Evolutionary conservation across 2,888 invertebrate species (phyloP), one percentile per base, ranked within the genome.

Genomic region (Ischnus inquisitorius): DNA sequence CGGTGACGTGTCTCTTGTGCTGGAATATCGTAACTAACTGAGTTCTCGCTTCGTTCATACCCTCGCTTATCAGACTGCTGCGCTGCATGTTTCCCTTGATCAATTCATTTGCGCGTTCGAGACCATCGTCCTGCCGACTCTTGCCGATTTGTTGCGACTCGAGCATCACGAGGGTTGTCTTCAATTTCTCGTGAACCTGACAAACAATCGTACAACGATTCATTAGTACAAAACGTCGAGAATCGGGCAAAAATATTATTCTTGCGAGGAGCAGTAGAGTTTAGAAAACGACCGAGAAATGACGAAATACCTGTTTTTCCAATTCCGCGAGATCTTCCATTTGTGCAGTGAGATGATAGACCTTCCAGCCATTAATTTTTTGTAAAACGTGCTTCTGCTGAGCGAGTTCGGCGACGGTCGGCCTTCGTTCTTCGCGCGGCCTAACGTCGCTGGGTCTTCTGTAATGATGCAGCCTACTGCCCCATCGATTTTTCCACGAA

Each of bases 301-400:
- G 1, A n/a, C 28, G 14, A 28, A 74, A 68, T 87, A 93, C 93
- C 87, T 92, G 91, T 87, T 93, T 93, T 74, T 93, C 93, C 79
- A 92, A 86, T 65, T 93, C 92, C 2, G 93, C 98, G 95, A 98
- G 94, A 93, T 98, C 98, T 91, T 98, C 98, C 96, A 99, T 97
- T 94, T 98, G 98, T 60, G 98, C 96, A 51, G 97, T 97, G 88
- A 99, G 95, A 93, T 98, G 98, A 94, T 97, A 96, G 83, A 99
- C 95, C 94, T 98, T 99, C 99, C 99, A 99, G 0, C 99, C 99
- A 88, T 97, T 97, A 19, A 98, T 96, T 94, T 97, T 98, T 90
- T 97, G 97, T 87, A 97, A 94, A 72, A 98, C 97, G 91, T 97
- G 96, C 87, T 96, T 96, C 93, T 98, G 98, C 94, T 97, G 97